Conservation (phyloP, 2,113 vertebrate species). For the Saguinus imperator region DNA sequence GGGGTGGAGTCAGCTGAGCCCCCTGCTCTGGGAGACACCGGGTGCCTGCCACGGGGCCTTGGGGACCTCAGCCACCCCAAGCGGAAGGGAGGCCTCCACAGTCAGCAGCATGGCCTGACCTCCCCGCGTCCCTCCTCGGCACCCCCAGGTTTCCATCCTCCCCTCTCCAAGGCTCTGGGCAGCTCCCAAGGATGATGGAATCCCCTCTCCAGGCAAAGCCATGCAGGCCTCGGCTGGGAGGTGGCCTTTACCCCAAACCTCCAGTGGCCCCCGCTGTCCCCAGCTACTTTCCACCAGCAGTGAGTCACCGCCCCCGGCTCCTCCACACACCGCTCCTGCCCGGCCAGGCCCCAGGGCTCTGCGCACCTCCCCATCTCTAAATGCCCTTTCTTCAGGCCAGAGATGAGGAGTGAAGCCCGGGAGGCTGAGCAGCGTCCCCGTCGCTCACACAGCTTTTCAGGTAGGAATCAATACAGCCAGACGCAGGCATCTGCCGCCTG, state of each 20-base stretch:
- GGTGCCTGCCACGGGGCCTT: not conserved
- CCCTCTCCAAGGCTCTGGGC: rapidly evolving
- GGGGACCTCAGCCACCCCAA: not conserved
- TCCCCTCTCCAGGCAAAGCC: not conserved
- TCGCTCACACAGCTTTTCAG: not conserved
- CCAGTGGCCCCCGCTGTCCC: not conserved
- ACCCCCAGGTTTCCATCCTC: rapidly evolving
- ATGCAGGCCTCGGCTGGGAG: not conserved
- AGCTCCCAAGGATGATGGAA: rapidly evolving
- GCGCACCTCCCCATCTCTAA: rapidly evolving
- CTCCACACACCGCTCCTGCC: not conserved
- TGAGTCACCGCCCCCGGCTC: not conserved
- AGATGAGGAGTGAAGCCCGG: rapidly evolving
- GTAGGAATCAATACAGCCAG: not conserved
- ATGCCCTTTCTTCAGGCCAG: not conserved
- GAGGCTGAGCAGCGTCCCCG: not conserved
- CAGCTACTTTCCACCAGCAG: too few relatives aligned
- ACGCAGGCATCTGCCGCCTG: not conserved
- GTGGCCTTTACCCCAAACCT: not conserved
- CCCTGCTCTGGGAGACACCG: not conserved
- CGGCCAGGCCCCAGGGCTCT: too few relatives aligned
- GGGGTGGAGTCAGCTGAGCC: too few relatives aligned
- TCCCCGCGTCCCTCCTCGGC: not conserved
- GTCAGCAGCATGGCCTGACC: rapidly evolving
- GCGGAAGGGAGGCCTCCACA: not conserved